phyloP scores from a whole-genome alignment of 1,140 invertebrate species.

The Drosophila tropicalis region DNA sequence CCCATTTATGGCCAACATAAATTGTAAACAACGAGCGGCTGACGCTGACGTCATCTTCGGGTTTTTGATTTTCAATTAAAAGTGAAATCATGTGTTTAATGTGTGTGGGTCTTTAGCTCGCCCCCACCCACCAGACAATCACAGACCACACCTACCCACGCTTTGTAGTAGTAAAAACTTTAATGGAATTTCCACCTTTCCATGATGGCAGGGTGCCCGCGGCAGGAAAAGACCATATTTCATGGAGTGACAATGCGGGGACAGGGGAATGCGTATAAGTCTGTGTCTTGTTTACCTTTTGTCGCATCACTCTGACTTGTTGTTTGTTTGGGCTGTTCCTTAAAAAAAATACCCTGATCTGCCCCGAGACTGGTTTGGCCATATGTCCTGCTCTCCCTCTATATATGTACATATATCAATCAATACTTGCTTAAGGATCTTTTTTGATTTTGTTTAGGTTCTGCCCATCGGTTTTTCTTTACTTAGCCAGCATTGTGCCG shows the following conservation, averaged over 20 bases:
- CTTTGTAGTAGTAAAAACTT: conserved; percentile 65
- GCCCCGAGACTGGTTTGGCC: too few species aligned
- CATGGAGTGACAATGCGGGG: neutral
- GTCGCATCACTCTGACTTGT: conserved; percentile 69
- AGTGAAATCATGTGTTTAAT: conserved; percentile 82
- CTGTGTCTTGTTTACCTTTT: conserved; percentile 73
- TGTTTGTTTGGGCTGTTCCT: conserved; percentile 58
- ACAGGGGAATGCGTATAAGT: conserved; percentile 36
- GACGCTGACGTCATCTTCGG: conserved; percentile 69
- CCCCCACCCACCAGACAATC: conserved; percentile 25
- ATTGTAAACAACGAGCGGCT: conserved; percentile 77
- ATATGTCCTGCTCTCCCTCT: neutral
- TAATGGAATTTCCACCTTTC: conserved; percentile 69
- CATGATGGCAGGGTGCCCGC: too few species aligned
- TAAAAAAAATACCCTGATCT: neutral
- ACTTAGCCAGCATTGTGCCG: conserved; percentile 91
- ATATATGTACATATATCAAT: neutral
- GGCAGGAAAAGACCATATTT: conserved; percentile 18
- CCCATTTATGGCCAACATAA: neutral
- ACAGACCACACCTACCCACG: conserved; percentile 38
- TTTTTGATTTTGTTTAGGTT: conserved; percentile 86
- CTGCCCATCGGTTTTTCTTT: conserved; percentile 93
- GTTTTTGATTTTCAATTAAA: conserved; percentile 83
- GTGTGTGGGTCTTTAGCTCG: conserved; percentile 46
- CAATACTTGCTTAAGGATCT: neutral